phyloP scores from a whole-genome alignment of 2,888 invertebrate species.

The Holacanthella duospinosa region DNA sequence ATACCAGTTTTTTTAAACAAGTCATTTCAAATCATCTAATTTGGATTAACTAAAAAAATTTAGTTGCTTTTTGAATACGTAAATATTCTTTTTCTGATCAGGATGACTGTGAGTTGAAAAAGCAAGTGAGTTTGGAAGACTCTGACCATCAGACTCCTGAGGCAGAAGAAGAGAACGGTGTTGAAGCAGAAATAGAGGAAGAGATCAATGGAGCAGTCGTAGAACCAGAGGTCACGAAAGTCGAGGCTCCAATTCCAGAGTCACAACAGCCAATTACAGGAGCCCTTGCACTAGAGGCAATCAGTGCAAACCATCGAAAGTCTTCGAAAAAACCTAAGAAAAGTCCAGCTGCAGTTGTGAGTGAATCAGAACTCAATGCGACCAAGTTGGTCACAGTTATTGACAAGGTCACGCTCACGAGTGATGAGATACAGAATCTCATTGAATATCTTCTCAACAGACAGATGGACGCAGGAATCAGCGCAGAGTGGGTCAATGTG shows the following conservation, averaged over 20 bases:
- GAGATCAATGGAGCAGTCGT: constrained; percentile 9
- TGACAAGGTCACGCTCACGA: constrained; percentile 68
- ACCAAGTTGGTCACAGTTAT: constrained; percentile 61
- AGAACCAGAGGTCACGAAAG: not conserved
- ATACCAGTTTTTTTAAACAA: too few relatives aligned
- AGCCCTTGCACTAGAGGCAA: not conserved
- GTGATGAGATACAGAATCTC: constrained; percentile 75
- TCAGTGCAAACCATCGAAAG: not conserved
- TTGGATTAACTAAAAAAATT: too few relatives aligned
- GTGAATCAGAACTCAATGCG: constrained; percentile 51
- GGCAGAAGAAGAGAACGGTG: constrained; percentile 12
- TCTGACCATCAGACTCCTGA: constrained; percentile 12
- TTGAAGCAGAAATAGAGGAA: constrained; percentile 11
- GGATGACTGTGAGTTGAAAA: constrained; percentile 55
- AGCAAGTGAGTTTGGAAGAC: constrained; percentile 27
- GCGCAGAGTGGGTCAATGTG: constrained; percentile 77
- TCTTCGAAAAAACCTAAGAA: constrained; percentile 6
- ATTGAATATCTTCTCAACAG: constrained; percentile 82
- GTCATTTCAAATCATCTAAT: too few relatives aligned
- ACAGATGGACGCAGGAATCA: constrained; percentile 58
- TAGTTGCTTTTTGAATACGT: too few relatives aligned
- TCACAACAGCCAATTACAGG: not conserved
- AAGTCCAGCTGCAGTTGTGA: constrained; percentile 42
- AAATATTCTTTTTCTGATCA: not conserved
- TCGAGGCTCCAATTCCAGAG: not conserved